These are phyloP conservation scores for Byasa hedistus DNA, from an alignment of 2,888 invertebrate genomes.

Conservation along the genomic window DNA sequence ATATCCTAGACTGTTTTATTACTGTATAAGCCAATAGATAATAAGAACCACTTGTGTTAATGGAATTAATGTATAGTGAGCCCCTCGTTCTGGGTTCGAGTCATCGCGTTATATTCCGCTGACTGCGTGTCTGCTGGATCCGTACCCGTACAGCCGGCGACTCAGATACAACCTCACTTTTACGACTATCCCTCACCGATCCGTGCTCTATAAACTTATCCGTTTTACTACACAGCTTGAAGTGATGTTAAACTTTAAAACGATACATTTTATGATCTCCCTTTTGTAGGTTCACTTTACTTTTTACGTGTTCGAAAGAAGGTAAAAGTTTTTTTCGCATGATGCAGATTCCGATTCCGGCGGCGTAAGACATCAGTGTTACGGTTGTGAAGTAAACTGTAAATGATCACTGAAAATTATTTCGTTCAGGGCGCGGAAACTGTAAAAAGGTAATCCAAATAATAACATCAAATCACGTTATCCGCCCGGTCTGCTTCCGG, in stretches of 20 bases:
- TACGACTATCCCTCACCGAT: slow-evolving; percentile 14
- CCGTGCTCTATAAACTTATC: slow-evolving; percentile 18
- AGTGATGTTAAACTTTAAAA: slow-evolving; percentile 17
- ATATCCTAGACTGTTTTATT: slow-evolving; percentile 13
- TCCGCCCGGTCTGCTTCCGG: slow-evolving; percentile 8
- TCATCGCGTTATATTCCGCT: slow-evolving; percentile 44
- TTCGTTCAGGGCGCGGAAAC: too few relatives aligned
- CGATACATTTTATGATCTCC: slow-evolving; percentile 7
- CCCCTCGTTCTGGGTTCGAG: slow-evolving; percentile 38
- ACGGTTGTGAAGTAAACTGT: too few relatives aligned
- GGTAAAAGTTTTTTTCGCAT: not conserved
- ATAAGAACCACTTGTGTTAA: slow-evolving; percentile 33
- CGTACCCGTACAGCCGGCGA: slow-evolving; percentile 29
- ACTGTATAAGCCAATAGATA: slow-evolving; percentile 9
- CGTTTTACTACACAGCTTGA: slow-evolving; percentile 15
- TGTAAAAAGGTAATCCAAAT: too few relatives aligned
- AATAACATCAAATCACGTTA: slow-evolving; percentile 1
- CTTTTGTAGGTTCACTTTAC: slow-evolving; percentile 8
- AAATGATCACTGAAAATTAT: too few relatives aligned
- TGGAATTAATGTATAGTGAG: slow-evolving; percentile 41
- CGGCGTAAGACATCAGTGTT: too few relatives aligned
- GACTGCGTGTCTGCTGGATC: slow-evolving; percentile 41
- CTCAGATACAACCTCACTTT: slow-evolving; percentile 23
- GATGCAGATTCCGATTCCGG: too few relatives aligned
- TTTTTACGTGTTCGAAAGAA: not conserved